These are phyloP conservation scores for Aphis craccivora DNA, from an alignment of 1,140 invertebrate genomes.

Conservation along the genomic window DNA sequence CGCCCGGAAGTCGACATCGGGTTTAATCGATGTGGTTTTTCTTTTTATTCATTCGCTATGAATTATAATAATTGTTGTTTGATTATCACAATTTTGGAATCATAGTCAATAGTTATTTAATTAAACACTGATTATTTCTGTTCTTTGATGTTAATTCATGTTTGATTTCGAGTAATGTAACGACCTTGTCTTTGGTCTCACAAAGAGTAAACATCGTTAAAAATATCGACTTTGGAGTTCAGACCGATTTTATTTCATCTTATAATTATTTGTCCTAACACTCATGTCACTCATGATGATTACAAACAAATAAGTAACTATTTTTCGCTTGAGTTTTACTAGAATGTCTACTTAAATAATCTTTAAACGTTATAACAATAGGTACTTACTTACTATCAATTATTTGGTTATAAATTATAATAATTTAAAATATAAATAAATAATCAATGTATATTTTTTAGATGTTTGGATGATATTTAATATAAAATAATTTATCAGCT, in stretches of 20 bases:
- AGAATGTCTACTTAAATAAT: neutral
- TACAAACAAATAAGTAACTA: neutral
- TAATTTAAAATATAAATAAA: neutral
- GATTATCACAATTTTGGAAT: neutral
- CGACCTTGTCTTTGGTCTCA: neutral
- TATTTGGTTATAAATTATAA: neutral
- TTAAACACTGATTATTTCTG: too few relatives aligned
- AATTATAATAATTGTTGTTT: neutral
- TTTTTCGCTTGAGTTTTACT: too few relatives aligned
- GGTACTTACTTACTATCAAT: neutral
- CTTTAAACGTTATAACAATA: neutral
- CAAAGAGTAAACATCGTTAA: neutral
- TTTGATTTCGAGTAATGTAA: neutral
- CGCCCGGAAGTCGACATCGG: neutral
- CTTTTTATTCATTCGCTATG: neutral
- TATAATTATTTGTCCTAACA: neutral
- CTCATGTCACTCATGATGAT: neutral
- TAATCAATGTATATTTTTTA: neutral
- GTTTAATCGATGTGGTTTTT: neutral
- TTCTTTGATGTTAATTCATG: neutral
- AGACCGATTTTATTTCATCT: neutral
- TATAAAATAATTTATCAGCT: neutral
- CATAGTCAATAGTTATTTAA: too few relatives aligned
- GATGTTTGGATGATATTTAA: neutral
- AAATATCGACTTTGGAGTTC: neutral